Evolutionary conservation across 2,797 vertebrate species (phyloP), one percentile per base, ranked within the genome.

Genomic region (Notamacropus eugenii): DNA sequence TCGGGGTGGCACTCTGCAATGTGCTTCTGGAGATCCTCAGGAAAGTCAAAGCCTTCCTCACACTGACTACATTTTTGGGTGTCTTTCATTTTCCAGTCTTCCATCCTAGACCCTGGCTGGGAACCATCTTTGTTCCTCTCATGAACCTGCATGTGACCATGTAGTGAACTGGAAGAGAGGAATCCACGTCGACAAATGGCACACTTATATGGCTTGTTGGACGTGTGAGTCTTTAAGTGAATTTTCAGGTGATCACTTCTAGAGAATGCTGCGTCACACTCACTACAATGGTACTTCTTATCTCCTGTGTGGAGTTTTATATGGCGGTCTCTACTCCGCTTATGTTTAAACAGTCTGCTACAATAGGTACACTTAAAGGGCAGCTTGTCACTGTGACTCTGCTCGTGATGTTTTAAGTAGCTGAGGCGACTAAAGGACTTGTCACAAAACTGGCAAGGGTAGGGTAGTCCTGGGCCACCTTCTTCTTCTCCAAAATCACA

Each of bases 181-280:
- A 99, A 99, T 82, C 99, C 99, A 93, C 99, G 99, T 34, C 99
- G 99, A 98, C 99, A 99, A 99, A 99, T 99, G 96, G 99, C 99
- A 99, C 99, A 99, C 98, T 99, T 99, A 98, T 99, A 99, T 98
- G 99, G 99, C 99, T 99, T 99, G 99, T 99, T 99, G 98, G 99
- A 99, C 0, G 99, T 99, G 99, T 99, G 99, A 94, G 99, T 99
- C 99, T 99, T 99, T 99, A 99, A 99, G 98, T 99, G 99, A 98
- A 99, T 99, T 99, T 99, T 99, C 94, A 99, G 99, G 98, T 99
- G 99, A 98, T 99, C 99, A 0, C 99, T 99, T 97, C 99, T 99
- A 40, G 99, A 99, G 98, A 99, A 99, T 0, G 99, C 99, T 0
- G 99, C 99, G 58, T 99, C 99, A 91, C 99, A 99, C 96, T 99